These are phyloP conservation scores for Falco punctatus DNA, from an alignment of 2,113 vertebrate species.

Conservation along the genomic window DNA sequence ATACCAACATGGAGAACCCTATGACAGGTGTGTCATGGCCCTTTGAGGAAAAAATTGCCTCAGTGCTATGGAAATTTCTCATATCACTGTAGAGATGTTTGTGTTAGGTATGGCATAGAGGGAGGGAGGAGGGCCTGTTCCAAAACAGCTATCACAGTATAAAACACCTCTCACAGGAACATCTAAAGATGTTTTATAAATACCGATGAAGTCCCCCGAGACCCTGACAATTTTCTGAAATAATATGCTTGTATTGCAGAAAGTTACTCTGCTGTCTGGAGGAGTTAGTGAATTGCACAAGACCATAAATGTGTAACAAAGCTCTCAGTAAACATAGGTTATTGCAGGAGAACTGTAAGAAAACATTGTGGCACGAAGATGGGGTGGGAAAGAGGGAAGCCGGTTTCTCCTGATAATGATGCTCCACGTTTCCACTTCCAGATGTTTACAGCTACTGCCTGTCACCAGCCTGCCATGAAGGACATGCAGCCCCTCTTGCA, in stretches of 20 bases:
- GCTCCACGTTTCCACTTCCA: background rate
- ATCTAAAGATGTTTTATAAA: slow-evolving; percentile 7
- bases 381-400: background rate
- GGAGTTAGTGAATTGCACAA: background rate
- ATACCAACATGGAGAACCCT: accelerated
- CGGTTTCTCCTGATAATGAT: background rate
- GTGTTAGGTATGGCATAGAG: background rate
- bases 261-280: slow-evolving; percentile 13
- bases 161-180: background rate
- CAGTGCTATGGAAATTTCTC: background rate
- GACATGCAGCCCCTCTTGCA: background rate
- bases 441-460: background rate
- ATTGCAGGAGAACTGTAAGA: background rate
- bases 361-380: background rate
- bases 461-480: background rate
- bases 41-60: background rate
- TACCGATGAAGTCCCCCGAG: background rate
- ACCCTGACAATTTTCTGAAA: background rate
- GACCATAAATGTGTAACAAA: background rate
- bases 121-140: background rate
- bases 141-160: background rate
- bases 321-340: background rate
- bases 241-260: background rate
- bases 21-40: accelerated
- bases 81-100: background rate